Evolutionary conservation across 2,888 invertebrate species (phyloP).

Genomic region (Acanthosoma haemorrhoidale): DNA sequence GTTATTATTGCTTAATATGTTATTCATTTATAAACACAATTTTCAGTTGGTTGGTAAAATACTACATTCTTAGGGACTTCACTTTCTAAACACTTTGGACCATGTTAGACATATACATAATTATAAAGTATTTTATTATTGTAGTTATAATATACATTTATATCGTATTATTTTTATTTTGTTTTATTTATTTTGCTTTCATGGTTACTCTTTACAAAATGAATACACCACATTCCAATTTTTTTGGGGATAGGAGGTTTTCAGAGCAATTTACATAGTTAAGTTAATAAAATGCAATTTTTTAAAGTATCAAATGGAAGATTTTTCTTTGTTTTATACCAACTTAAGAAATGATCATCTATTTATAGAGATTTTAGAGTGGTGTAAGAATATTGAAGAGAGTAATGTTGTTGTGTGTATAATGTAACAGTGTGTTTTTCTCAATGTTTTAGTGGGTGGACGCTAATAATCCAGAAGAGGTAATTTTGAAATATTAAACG

Average conservation of each 20-base stretch:
- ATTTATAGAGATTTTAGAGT: not conserved
- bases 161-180: slow-evolving; percentile 31
- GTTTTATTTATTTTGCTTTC: slow-evolving; percentile 25
- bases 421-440: slow-evolving; percentile 42
- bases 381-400: slow-evolving; percentile 13
- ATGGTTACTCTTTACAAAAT: slow-evolving; percentile 6
- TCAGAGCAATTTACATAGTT: no score
- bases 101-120: not conserved
- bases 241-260: not conserved
- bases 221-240: not conserved
- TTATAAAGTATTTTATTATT: not conserved
- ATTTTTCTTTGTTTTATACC: not conserved
- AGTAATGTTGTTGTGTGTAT: slow-evolving; percentile 42
- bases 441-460: slow-evolving; percentile 58
- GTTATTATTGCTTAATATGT: no score
- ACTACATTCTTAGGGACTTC: not conserved
- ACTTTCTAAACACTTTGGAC: not conserved
- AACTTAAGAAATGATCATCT: not conserved
- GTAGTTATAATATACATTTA: slow-evolving; percentile 22
- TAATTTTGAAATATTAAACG: slow-evolving; percentile 46
- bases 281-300: no score
- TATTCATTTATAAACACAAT: no score
- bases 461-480: slow-evolving; percentile 62
- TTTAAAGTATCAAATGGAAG: no score
- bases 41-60: no score